Conservation (phyloP, 2,113 vertebrate species). For the Syrmaticus mikado region DNA sequence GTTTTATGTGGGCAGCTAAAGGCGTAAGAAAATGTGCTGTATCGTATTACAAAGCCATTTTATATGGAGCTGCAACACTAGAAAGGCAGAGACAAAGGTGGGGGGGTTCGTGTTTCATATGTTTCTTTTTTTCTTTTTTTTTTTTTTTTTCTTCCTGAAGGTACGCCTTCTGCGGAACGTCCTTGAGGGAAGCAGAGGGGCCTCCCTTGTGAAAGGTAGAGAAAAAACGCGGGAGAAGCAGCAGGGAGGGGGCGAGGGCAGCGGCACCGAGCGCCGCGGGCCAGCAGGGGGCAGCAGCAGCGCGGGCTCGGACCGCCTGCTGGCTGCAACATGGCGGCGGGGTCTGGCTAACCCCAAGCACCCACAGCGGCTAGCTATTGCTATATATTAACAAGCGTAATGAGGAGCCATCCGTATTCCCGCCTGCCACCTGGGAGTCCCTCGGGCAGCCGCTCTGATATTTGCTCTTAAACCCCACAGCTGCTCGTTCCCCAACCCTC, state of each 20-base stretch:
- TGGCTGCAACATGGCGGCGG: not conserved
- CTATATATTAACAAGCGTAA: not conserved
- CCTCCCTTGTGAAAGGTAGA: not conserved
- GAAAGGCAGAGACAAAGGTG: not conserved
- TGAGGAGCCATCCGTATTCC: not conserved
- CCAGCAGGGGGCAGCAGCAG: conserved; percentile 37
- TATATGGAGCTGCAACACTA: not conserved
- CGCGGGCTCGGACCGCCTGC: not conserved
- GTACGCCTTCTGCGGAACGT: conserved; percentile 8
- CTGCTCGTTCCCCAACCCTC: fast-evolving
- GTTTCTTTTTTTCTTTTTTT: not conserved
- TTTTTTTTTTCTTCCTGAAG: not conserved
- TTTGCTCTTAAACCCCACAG: fast-evolving
- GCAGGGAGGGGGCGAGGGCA: not conserved
- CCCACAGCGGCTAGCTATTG: no score
- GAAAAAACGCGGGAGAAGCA: not conserved
- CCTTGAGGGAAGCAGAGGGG: not conserved
- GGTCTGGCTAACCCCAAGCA: not conserved
- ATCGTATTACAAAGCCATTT: conserved; percentile 5
- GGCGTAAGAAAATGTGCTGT: not conserved
- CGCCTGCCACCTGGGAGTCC: not conserved
- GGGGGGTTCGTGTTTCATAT: not conserved
- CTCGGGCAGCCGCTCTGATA: not conserved
- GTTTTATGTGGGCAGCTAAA: not conserved
- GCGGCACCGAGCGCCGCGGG: not conserved